Base-by-base conservation (phyloP, 2,113 vertebrate genomes). In the Platichthys stellatus region DNA sequence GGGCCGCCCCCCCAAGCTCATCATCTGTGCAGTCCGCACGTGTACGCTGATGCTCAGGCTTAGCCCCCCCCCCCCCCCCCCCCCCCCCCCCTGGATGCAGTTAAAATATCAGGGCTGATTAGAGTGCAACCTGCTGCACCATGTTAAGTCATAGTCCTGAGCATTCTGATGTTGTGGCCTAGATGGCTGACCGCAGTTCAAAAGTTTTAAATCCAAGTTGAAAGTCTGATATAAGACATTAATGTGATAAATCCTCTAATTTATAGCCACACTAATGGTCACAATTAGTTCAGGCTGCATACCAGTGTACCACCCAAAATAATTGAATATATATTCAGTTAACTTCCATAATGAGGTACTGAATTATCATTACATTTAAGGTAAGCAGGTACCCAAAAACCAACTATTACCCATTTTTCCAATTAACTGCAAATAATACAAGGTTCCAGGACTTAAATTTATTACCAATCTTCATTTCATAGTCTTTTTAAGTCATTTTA, bases 61-160 rank as follows among this genome's bases (percentile, higher is more conserved):
- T 92, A 91, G 67, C 74, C 28, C 69, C 3, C 82, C 67, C 72
- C 57, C 74, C 82, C 74, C 28, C 69, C 3, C 82, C 67, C 72
- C 57, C 74, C 82, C 67, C 74, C 57, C 74, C 28, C 7, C 28
- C 5, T 74, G 63, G 73, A 63, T 54, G 71, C 59, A 20, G 74
- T 71, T 74, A 66, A 87, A 78, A 82, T 80, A 83, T 90, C 88
- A 89, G 53, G 75, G 43, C 75, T 79, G 66, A 87, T 90, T 84
- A 90, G 75, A 14, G 72, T 53, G 64, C 72, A 77, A 72, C 78
- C 85, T 62, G 76, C 80, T 71, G 63, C 45, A 70, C 68, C 71
- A 59, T 63, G 47, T 78, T 49, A 54, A 69, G 54, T 80, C 76
- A 57, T 47, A 59, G 26, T 28, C 40, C 13, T 67, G 40, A 54